phyloP scores from a whole-genome alignment of 1,140 invertebrate species.

The Eurosta solidaginis region DNA sequence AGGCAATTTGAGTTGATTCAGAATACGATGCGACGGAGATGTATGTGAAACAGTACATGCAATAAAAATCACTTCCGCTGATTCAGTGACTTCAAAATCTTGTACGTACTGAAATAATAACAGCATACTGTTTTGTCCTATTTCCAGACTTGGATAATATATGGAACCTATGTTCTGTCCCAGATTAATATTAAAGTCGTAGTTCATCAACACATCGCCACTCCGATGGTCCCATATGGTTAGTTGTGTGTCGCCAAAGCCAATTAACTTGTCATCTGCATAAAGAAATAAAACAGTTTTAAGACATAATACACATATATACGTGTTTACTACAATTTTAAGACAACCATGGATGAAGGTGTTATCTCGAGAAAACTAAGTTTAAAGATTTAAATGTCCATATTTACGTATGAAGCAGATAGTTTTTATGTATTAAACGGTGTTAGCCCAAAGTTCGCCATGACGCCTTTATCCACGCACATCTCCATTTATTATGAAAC shows the following conservation, averaged over 20 bases:
- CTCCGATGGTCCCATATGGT: slow-evolving; percentile 58
- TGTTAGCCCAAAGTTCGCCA: too few species aligned
- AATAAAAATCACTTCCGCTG: slow-evolving; percentile 43
- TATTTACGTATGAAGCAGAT: too few species aligned
- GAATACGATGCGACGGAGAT: slow-evolving; percentile 46
- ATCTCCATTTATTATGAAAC: neutral
- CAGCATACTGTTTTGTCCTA: slow-evolving; percentile 49
- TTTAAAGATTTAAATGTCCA: too few species aligned
- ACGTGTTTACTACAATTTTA: neutral
- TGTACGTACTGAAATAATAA: slow-evolving; percentile 44
- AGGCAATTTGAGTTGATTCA: slow-evolving; percentile 44
- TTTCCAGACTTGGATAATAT: slow-evolving; percentile 48
- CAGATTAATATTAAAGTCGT: slow-evolving; percentile 46
- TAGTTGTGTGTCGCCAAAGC: slow-evolving; percentile 47
- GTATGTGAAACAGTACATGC: slow-evolving; percentile 51
- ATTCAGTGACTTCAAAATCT: neutral
- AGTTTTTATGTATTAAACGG: too few species aligned
- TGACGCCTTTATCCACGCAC: too few species aligned
- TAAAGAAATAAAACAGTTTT: neutral
- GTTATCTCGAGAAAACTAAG: too few species aligned
- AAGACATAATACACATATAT: neutral
- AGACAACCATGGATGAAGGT: too few species aligned
- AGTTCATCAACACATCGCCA: slow-evolving; percentile 54
- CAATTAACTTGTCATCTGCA: slow-evolving; percentile 51
- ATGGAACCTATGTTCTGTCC: slow-evolving; percentile 48